Evolutionary conservation across 2,797 vertebrate species (phyloP).

Genomic region (Lerista edwardsae): DNA sequence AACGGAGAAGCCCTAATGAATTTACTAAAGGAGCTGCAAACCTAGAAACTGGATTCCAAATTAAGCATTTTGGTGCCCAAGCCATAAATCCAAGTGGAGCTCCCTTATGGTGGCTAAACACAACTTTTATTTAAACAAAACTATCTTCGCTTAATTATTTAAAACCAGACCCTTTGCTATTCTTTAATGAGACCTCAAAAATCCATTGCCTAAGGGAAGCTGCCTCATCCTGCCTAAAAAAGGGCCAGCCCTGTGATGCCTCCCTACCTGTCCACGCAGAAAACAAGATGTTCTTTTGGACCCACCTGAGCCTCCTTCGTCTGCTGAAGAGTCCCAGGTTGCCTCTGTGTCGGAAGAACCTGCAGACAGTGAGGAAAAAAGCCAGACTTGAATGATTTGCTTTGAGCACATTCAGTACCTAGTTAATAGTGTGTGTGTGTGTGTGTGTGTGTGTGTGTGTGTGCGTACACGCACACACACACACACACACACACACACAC

Average conservation of each 20-base stretch:
- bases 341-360: constrained; percentile 41
- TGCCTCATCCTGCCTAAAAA: not conserved
- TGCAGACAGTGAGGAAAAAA: not conserved
- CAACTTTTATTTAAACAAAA: not conserved
- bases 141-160: not conserved
- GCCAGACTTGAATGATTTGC: not conserved
- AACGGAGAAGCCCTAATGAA: not conserved
- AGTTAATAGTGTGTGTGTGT: too few relatives aligned
- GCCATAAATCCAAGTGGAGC: not conserved
- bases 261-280: not conserved
- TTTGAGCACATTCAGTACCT: not conserved
- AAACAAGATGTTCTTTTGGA: not conserved
- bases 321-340: constrained; percentile 40
- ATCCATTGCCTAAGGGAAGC: not conserved
- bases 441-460: too few relatives aligned
- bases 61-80: not conserved
- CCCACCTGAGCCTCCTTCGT: constrained; percentile 13
- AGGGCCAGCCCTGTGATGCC: not conserved
- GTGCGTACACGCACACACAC: too few relatives aligned
- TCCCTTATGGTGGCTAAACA: not conserved
- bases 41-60: not conserved
- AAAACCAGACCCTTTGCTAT: not conserved
- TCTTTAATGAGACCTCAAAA: not conserved
- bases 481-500: too few relatives aligned
- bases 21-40: not conserved